phyloP scores from a whole-genome alignment of 2,113 vertebrate genomes.

The Microcebus lehilahytsara region DNA sequence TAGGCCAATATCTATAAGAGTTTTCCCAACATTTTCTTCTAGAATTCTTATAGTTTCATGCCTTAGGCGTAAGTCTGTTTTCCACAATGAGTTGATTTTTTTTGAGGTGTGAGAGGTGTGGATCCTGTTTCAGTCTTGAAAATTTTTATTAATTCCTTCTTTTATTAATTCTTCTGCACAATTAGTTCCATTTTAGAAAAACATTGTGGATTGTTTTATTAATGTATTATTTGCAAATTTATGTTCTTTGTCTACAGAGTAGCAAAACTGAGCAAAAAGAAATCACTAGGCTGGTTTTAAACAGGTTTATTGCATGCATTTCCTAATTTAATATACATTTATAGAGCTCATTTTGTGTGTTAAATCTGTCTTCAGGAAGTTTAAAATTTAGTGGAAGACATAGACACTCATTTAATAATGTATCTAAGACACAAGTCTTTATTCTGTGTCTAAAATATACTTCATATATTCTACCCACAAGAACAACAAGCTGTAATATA shows the following conservation, averaged over 20 bases:
- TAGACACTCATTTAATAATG: neutral
- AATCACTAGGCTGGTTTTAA: neutral
- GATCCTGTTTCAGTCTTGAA: no score
- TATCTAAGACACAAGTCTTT: neutral
- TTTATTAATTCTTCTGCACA: neutral
- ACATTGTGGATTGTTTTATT: neutral
- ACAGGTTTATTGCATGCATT: neutral
- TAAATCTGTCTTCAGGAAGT: neutral
- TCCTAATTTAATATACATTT: neutral
- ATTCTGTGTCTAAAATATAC: neutral
- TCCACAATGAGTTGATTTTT: no score
- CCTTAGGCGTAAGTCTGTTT: no score
- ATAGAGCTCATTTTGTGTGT: neutral
- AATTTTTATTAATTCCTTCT: neutral
- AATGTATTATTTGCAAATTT: neutral
- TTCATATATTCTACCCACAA: neutral
- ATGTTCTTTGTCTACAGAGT: neutral
- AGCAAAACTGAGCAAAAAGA: neutral
- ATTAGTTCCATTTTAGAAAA: neutral
- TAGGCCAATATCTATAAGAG: no score
- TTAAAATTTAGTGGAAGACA: neutral
- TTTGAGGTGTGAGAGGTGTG: no score
- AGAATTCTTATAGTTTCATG: no score
- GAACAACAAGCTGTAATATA: neutral
- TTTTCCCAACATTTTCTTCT: no score